Evolutionary conservation across 2,113 vertebrate species (phyloP).

Genomic region (Vulpes vulpes): DNA sequence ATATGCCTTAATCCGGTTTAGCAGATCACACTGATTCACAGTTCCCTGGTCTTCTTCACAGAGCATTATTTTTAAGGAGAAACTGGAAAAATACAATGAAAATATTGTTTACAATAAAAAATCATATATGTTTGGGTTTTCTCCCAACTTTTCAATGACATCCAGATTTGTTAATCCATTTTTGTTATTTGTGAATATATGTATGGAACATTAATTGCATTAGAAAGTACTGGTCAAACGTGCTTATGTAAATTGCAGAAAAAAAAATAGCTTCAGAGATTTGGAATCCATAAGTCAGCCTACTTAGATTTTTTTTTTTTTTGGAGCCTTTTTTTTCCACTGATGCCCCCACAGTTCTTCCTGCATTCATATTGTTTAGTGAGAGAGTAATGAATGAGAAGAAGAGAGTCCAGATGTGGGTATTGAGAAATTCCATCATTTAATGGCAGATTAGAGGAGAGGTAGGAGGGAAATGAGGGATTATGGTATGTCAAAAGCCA

Average conservation of each 20-base stretch:
- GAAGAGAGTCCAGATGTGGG: background rate
- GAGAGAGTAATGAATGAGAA: background rate
- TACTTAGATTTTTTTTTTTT: conserved; percentile 1
- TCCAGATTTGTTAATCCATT: background rate
- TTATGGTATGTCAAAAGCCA: background rate
- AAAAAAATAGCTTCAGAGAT: background rate
- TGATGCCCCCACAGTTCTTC: background rate
- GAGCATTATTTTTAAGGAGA: conserved; percentile 4
- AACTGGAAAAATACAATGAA: background rate
- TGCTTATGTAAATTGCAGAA: conserved; percentile 5
- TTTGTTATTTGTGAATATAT: background rate
- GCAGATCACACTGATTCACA: background rate
- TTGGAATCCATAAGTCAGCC: background rate
- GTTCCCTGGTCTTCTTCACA: background rate
- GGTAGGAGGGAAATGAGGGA: background rate
- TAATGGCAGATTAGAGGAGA: background rate
- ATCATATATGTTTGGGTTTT: background rate
- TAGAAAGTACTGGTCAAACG: background rate
- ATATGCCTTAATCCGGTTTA: background rate
- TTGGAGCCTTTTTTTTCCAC: background rate
- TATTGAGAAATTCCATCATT: background rate
- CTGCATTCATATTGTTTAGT: background rate
- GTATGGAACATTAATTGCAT: background rate
- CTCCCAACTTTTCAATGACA: background rate
- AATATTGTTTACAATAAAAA: conserved; percentile 3